Percentiles rank a stretch among this genome's conserved stretches.
Conservation (phyloP, 2,888 invertebrate genomes). For the Petrolisthes cinctipes region DNA sequence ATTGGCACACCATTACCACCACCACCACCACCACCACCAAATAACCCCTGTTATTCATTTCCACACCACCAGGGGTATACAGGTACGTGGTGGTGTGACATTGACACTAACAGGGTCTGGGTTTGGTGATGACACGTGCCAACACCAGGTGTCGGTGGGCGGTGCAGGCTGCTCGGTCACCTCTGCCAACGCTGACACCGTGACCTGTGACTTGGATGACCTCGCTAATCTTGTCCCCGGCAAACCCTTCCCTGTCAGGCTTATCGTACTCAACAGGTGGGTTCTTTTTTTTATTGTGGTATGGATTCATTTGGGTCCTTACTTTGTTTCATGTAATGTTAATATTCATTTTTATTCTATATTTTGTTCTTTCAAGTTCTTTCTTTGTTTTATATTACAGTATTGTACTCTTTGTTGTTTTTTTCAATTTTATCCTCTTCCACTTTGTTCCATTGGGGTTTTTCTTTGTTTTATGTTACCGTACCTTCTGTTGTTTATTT, state of each 20-base stretch:
- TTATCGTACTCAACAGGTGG: constrained; percentile 48
- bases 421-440: no score
- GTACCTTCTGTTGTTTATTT: no score
- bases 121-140: constrained; percentile 42
- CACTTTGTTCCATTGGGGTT: no score
- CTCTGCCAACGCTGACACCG: constrained; percentile 12
- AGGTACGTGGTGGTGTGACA: constrained; percentile 10
- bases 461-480: no score
- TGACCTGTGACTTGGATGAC: constrained; percentile 46
- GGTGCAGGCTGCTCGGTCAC: constrained; percentile 40
- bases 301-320: not conserved
- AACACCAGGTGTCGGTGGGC: constrained; percentile 46
- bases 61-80: constrained; percentile 30
- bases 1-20: no score
- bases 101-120: constrained; percentile 43
- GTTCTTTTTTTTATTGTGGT: not conserved
- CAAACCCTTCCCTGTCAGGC: constrained; percentile 14
- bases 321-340: not conserved
- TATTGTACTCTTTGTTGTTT: no score
- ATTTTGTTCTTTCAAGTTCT: no score
- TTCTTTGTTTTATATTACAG: no score
- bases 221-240: constrained; percentile 20
- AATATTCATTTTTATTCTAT: no score
- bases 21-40: no score
- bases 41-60: no score